Evolutionary conservation across 2,797 vertebrate genomes (phyloP).

Genomic region (Amniataba percoides): DNA sequence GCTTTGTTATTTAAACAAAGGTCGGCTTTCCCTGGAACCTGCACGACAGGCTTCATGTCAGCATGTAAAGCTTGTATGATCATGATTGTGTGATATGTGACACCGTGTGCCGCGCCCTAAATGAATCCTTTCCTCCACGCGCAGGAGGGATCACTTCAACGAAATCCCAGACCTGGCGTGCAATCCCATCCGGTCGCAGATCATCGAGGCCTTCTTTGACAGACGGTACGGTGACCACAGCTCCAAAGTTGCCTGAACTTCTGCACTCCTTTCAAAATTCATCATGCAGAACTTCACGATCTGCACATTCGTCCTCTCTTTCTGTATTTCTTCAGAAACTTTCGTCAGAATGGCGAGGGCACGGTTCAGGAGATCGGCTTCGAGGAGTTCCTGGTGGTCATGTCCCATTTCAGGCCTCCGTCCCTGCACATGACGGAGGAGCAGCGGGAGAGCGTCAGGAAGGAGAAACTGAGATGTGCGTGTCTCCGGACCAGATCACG

Average conservation of each 20-base stretch:
- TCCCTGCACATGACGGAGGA: slow-evolving; percentile 87
- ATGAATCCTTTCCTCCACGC: background rate
- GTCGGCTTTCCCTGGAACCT: slow-evolving; percentile 25
- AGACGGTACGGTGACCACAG: slow-evolving; percentile 82
- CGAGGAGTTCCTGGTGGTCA: slow-evolving; percentile 93
- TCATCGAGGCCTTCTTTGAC: slow-evolving; percentile 94
- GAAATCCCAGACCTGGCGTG: slow-evolving; percentile 90
- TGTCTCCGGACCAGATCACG: slow-evolving; percentile 15
- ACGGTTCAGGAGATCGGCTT: slow-evolving; percentile 90
- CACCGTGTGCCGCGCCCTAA: slow-evolving; percentile 7
- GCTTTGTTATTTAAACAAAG: background rate
- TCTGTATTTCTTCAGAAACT: slow-evolving; percentile 84
- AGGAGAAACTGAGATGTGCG: slow-evolving; percentile 95
- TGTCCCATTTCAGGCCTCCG: slow-evolving; percentile 95
- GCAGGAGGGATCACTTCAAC: slow-evolving; percentile 89
- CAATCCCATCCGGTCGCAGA: slow-evolving; percentile 93
- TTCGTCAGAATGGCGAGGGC: slow-evolving; percentile 80
- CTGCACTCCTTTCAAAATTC: background rate
- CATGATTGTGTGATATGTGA: background rate
- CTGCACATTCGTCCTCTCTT: background rate
- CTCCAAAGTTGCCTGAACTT: background rate
- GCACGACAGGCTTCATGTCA: slow-evolving; percentile 42
- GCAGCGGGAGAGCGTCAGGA: slow-evolving; percentile 87
- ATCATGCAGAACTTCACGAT: background rate
- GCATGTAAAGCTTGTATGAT: background rate